phyloP scores from a whole-genome alignment of 1,140 invertebrate genomes.

The Belonocnema kinseyi region DNA sequence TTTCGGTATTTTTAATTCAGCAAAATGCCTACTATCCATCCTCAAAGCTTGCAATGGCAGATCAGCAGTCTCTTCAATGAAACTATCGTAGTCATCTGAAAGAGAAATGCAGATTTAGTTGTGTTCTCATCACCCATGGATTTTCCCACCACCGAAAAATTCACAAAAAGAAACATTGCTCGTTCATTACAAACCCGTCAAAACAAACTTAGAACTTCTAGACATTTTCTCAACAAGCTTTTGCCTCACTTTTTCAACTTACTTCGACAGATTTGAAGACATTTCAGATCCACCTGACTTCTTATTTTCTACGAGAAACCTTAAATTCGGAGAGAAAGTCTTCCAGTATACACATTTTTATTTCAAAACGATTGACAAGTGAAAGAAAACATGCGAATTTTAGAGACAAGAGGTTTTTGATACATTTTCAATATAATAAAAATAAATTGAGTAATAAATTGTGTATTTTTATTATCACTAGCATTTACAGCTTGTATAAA shows the following conservation, averaged over 20 bases:
- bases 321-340: too few relatives aligned
- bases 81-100: conserved; percentile 49
- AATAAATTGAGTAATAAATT: too few relatives aligned
- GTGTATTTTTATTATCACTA: too few relatives aligned
- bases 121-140: conserved; percentile 51
- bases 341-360: too few relatives aligned
- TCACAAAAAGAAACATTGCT: conserved; percentile 5
- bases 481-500: too few relatives aligned
- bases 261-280: background rate
- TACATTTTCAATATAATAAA: too few relatives aligned
- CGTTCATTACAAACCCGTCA: background rate
- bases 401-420: too few relatives aligned
- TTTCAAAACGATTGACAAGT: too few relatives aligned
- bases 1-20: conserved; percentile 67
- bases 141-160: conserved; percentile 59
- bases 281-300: background rate
- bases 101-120: conserved; percentile 57
- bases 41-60: conserved; percentile 63
- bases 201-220: background rate
- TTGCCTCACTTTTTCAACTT: conserved; percentile 12
- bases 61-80: conserved; percentile 53
- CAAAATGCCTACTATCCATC: conserved; percentile 53
- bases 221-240: background rate
- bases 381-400: too few relatives aligned
- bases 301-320: too few relatives aligned